phyloP scores from a whole-genome alignment of 2,797 vertebrate genomes.

The Urosaurus nigricauda region DNA sequence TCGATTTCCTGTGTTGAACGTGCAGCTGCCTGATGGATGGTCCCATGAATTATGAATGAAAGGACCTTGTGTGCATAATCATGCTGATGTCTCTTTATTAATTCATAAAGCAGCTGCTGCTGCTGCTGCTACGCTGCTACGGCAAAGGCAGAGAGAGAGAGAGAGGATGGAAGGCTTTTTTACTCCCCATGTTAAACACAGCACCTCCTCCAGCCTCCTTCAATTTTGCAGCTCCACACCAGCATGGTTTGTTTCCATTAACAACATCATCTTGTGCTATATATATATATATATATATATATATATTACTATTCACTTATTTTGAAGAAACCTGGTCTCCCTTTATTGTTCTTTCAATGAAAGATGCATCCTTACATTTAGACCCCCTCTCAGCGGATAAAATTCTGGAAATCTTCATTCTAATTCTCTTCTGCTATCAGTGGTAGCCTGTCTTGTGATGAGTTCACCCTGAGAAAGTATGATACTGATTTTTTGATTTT shows the following conservation, averaged over 20 bases:
- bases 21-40: conserved; percentile 71
- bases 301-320: no score
- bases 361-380: no score
- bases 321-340: no score
- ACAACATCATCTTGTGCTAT: not conserved
- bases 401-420: no score
- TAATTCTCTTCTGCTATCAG: no score
- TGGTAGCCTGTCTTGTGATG: no score
- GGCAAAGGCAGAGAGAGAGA: conserved; percentile 47
- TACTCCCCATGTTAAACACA: conserved; percentile 46
- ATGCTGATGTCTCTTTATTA: conserved; percentile 77
- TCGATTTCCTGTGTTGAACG: conserved; percentile 65
- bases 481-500: no score
- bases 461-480: no score
- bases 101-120: conserved; percentile 79
- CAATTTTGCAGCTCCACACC: not conserved
- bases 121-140: conserved; percentile 27
- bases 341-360: no score
- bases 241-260: not conserved
- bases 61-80: conserved; percentile 70
- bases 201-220: conserved; percentile 41
- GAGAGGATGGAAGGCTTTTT: conserved; percentile 50
- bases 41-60: conserved; percentile 73
- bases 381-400: no score
- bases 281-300: no score